phyloP scores from a whole-genome alignment of 64 coral and sea anemone species.

The Acropora yongei region DNA sequence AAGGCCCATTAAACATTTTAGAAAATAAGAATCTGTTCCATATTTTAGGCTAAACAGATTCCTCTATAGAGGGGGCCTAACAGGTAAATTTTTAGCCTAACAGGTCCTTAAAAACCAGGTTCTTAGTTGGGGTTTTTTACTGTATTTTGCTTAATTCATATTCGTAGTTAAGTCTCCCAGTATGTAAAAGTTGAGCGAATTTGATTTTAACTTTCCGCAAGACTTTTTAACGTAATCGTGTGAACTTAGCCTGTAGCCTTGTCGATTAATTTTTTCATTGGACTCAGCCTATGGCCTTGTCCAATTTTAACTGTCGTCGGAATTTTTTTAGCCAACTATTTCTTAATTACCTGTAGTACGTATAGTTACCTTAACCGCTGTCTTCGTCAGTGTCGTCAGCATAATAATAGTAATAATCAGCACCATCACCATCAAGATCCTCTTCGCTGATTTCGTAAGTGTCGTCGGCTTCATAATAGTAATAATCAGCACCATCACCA shows the following conservation, averaged over 20 bases:
- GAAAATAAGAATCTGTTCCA: no score
- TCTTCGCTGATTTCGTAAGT: no score
- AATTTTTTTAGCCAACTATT: background rate
- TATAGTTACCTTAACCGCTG: background rate
- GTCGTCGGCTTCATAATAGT: no score
- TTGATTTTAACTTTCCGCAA: background rate
- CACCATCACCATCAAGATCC: no score
- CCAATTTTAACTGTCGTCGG: no score
- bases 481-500: no score
- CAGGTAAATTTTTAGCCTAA: no score
- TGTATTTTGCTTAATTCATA: background rate
- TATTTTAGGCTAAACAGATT: no score
- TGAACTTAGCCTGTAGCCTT: background rate
- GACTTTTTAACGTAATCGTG: background rate
- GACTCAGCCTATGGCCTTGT: background rate
- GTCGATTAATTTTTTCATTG: background rate
- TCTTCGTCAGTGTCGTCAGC: background rate
- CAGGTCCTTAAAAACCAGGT: no score
- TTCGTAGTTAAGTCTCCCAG: background rate
- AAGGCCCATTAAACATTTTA: no score
- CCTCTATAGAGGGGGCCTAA: no score
- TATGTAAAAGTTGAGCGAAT: background rate
- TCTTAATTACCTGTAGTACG: background rate
- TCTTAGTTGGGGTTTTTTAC: no score
- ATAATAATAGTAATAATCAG: background rate